Base-by-base conservation (phyloP, 2,113 vertebrate genomes). In the Gracilinanus agilis region DNA sequence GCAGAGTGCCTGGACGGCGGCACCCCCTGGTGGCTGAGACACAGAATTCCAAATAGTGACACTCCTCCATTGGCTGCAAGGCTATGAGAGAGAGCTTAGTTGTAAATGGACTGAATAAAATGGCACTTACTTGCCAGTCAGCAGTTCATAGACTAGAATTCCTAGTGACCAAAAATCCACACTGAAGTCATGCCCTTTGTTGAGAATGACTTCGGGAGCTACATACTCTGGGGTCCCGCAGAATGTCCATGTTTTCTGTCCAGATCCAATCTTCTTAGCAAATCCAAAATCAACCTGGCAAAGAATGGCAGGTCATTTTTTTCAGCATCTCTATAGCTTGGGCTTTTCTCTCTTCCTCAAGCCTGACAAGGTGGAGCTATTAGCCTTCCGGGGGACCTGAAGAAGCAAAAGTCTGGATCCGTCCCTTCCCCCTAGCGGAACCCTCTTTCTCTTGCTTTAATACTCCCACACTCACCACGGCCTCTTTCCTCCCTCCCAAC, bases 141-240 rank as follows among this genome's bases (percentile, higher is more conserved):
- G 99, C 29, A 99, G 99, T 90, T 99, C 99, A 98, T 99, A 99
- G 19, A 99, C 99, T 92, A 99, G 98, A 96, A 99, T 99, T 91
- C 99, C 99, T 92, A 99, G 98, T 44, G 99, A 99, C 99, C 99
- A 99, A 96, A 99, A 99, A 97, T 99, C 99, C 96, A 99, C 99
- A 16, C 99, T 99, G 97, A 99, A 99, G 97, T 99, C 99, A 93
- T 99, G 99, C 53, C 99, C 99, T 97, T 99, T 99, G 97, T 99
- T 99, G 93, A 99, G 98, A 97, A 99, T 99, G 92, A 99, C 99
- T 98, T 99, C 99, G 0, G 99, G 99, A 44, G 99, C 99, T 75
- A 99, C 99, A 3, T 99, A 99, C 94, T 99, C 99, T 3, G 99
- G 99, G 12, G 99, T 99, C 58, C 99, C 99, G 92, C 99, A 99